Evolutionary conservation across 1,140 invertebrate genomes (phyloP).

Genomic region (Zaprionus ornatus): DNA sequence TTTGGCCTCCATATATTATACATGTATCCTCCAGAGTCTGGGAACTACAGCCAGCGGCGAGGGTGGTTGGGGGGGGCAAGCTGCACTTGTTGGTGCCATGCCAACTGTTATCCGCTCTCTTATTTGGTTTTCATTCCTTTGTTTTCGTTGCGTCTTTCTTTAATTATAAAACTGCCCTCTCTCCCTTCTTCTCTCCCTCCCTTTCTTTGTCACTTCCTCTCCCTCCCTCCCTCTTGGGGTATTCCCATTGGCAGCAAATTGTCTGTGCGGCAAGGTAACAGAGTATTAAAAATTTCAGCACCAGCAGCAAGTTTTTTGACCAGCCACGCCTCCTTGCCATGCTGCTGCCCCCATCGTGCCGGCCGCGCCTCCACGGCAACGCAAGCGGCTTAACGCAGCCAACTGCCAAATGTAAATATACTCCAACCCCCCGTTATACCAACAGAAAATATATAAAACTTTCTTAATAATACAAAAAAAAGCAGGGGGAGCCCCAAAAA

Average conservation of each 20-base stretch:
- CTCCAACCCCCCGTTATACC: conserved; percentile 62
- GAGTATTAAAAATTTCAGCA: conserved; percentile 79
- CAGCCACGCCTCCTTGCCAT: conserved; percentile 27
- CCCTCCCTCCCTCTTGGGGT: background rate
- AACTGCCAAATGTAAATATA: conserved; percentile 81
- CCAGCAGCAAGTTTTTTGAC: conserved; percentile 64
- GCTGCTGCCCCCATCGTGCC: conserved; percentile 7
- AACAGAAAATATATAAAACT: conserved; percentile 77
- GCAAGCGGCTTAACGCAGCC: conserved; percentile 78
- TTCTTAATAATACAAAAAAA: conserved; percentile 78
- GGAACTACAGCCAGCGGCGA: background rate
- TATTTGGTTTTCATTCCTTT: conserved; percentile 62
- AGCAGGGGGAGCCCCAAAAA: background rate
- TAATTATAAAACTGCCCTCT: conserved; percentile 66
- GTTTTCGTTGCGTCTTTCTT: conserved; percentile 65
- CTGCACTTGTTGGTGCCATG: conserved; percentile 41
- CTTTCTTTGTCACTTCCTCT: background rate
- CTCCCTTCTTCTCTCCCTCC: background rate
- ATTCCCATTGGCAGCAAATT: conserved; percentile 77
- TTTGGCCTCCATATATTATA: no score
- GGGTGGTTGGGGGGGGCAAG: background rate
- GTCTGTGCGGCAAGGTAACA: conserved; percentile 76
- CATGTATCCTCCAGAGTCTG: no score
- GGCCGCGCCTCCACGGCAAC: conserved; percentile 57
- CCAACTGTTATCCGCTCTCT: conserved; percentile 62